phyloP scores from a whole-genome alignment of 1,140 invertebrate genomes.

The Pissodes strobi region DNA sequence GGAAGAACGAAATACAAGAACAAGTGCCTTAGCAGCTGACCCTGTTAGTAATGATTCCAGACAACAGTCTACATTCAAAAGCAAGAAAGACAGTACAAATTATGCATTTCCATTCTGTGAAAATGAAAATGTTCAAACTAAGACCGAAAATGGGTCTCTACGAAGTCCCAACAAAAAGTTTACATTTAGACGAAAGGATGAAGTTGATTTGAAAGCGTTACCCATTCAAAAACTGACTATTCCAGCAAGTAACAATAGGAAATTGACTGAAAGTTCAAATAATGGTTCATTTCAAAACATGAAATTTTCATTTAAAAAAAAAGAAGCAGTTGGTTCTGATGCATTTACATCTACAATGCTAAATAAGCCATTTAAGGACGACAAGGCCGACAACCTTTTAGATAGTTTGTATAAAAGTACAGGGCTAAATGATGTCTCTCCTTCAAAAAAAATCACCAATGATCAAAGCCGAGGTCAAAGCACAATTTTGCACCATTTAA shows the following conservation, averaged over 20 bases:
- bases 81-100: too few species aligned
- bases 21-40: too few species aligned
- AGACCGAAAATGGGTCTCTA: too few species aligned
- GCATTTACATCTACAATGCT: background rate
- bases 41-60: background rate
- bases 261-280: too few species aligned
- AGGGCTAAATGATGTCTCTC: background rate
- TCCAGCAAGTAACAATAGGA: background rate
- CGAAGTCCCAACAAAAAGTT: too few species aligned
- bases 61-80: background rate
- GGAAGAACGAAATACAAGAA: too few species aligned
- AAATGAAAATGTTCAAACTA: too few species aligned
- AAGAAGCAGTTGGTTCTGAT: background rate
- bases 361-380: background rate
- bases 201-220: too few species aligned
- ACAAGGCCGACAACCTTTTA: background rate
- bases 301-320: too few species aligned
- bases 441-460: background rate
- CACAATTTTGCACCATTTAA: background rate
- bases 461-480: background rate
- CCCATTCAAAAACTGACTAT: background rate
- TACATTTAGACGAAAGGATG: too few species aligned
- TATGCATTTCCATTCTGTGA: too few species aligned
- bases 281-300: too few species aligned
- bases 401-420: slow-evolving; percentile 1